Conservation (phyloP, 2,113 vertebrate genomes). For the Corythaixoides concolor region DNA sequence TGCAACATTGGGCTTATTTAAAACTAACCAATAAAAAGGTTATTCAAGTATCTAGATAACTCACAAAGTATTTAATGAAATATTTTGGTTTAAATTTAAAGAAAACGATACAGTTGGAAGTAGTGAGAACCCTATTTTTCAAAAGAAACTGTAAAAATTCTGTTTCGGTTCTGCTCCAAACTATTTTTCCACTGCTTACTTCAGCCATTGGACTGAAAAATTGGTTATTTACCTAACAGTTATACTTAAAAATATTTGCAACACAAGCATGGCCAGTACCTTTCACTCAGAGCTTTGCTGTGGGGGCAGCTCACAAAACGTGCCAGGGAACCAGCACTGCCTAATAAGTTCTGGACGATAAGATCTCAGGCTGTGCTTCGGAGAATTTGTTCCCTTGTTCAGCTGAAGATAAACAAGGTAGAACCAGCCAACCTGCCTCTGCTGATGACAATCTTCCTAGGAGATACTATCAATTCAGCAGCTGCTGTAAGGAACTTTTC, state of each 20-base stretch:
- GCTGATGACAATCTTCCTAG: not conserved
- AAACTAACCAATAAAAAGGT: not conserved
- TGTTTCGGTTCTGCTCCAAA: not conserved
- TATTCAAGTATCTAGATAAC: not conserved
- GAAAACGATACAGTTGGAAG: not conserved
- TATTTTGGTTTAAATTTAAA: not conserved
- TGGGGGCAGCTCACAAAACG: not conserved
- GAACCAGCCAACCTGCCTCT: not conserved
- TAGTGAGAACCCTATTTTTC: not conserved
- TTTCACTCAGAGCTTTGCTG: conserved; percentile 13
- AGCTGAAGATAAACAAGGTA: conserved; percentile 1
- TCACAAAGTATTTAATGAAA: not conserved
- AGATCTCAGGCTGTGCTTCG: not conserved
- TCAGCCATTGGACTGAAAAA: conserved; percentile 44
- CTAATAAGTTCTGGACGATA: not conserved
- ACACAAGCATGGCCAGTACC: not conserved
- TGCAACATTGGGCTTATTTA: not conserved
- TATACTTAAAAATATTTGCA: not conserved
- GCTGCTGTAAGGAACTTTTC: not conserved
- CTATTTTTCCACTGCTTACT: conserved; percentile 19
- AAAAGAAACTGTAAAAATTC: conserved; percentile 1
- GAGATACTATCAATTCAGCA: conserved; percentile 3
- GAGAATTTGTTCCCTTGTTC: conserved; percentile 30
- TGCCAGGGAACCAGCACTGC: not conserved
- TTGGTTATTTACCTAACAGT: conserved; percentile 18